phyloP scores from a whole-genome alignment of 1,140 invertebrate genomes.

The Orchesella cincta region DNA sequence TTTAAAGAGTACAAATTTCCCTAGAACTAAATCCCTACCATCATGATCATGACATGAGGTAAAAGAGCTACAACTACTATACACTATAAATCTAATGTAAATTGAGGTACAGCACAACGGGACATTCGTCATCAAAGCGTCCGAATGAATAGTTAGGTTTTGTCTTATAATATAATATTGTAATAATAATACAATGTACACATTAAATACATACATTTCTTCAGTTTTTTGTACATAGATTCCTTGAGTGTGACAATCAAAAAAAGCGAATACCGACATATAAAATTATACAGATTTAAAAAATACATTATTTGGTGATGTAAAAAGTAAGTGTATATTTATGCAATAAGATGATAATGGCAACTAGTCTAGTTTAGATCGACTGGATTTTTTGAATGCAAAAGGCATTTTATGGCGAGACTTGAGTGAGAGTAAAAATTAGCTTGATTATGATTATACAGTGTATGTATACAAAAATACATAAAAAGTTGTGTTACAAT shows the following conservation, averaged over 20 bases:
- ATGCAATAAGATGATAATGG: no score
- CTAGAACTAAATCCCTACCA: no score
- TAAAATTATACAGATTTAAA: background rate
- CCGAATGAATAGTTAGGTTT: background rate
- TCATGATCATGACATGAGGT: background rate
- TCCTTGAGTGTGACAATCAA: background rate
- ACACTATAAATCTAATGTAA: background rate
- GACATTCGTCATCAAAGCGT: constrained; percentile 2
- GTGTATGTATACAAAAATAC: background rate
- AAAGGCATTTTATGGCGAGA: background rate
- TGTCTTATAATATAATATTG: background rate
- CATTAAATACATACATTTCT: no score
- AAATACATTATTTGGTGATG: background rate
- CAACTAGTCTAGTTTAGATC: no score
- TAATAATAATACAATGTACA: background rate
- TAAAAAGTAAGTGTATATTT: background rate
- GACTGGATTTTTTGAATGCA: no score
- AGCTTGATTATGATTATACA: background rate
- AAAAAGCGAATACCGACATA: background rate
- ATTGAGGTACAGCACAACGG: constrained; percentile 17
- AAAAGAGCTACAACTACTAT: background rate
- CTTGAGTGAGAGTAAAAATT: background rate
- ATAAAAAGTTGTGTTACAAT: constrained; percentile 6
- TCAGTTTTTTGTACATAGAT: background rate
- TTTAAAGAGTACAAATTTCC: no score